Evolutionary conservation across 2,113 vertebrate species (phyloP).

Genomic region (Phycodurus eques): DNA sequence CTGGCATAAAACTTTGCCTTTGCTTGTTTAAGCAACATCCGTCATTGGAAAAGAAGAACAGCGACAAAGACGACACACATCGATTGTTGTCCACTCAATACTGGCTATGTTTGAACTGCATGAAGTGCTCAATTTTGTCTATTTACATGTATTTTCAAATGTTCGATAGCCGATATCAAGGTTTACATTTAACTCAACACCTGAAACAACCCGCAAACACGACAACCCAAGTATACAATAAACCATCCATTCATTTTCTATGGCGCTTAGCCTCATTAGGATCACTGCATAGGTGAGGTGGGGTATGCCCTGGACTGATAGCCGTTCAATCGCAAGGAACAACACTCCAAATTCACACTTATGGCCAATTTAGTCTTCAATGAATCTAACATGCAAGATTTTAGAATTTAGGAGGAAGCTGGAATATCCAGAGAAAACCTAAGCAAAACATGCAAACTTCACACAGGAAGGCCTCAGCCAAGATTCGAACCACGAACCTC

Average conservation of each 20-base stretch:
- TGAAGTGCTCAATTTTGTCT: background rate
- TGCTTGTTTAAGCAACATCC: slow-evolving; percentile 45
- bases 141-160: background rate
- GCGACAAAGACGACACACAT: background rate
- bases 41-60: slow-evolving; percentile 38
- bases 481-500: too few relatives aligned
- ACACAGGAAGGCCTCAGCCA: too few relatives aligned
- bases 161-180: background rate
- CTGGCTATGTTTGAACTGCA: background rate
- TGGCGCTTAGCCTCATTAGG: too few relatives aligned
- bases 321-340: too few relatives aligned
- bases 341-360: too few relatives aligned
- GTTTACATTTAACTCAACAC: background rate
- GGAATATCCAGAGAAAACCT: too few relatives aligned
- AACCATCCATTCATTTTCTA: background rate
- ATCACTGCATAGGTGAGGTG: too few relatives aligned
- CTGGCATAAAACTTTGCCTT: slow-evolving; percentile 30
- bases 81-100: background rate
- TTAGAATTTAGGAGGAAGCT: too few relatives aligned
- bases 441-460: too few relatives aligned
- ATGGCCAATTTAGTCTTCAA: too few relatives aligned
- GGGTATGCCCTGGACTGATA: too few relatives aligned
- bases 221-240: background rate
- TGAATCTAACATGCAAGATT: too few relatives aligned
- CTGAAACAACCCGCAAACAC: background rate